These are phyloP conservation scores for Oedothorax gibbosus DNA, from an alignment of 1,140 invertebrate genomes.

Conservation along the genomic window DNA sequence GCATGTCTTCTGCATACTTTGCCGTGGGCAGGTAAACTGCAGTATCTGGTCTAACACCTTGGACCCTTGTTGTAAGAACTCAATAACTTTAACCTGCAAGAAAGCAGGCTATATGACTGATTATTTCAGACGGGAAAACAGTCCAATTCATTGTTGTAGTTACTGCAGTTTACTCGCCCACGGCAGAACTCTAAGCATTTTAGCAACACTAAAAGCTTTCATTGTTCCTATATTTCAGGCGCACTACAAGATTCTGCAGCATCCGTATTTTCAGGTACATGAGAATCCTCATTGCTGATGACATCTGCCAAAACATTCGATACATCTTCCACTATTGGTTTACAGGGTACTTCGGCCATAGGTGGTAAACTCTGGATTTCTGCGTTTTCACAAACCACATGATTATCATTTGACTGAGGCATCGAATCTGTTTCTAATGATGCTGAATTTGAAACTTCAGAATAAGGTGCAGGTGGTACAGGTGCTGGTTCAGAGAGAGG, in stretches of 20 bases:
- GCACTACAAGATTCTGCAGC: not conserved
- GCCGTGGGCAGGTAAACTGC: not conserved
- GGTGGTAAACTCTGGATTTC: no score
- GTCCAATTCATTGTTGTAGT: not conserved
- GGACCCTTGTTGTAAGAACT: conserved; percentile 10
- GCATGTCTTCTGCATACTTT: not conserved
- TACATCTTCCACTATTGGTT: not conserved
- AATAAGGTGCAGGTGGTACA: not conserved
- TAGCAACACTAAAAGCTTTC: not conserved
- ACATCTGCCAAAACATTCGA: not conserved
- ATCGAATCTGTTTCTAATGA: not conserved
- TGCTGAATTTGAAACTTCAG: not conserved
- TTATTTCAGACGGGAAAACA: not conserved
- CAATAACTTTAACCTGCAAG: not conserved
- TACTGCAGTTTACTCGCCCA: not conserved
- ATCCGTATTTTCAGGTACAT: not conserved
- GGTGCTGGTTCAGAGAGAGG: not conserved
- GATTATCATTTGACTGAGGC: not conserved
- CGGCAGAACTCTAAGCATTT: not conserved
- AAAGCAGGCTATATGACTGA: not conserved
- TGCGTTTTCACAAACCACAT: not conserved
- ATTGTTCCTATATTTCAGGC: not conserved
- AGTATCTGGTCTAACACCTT: not conserved
- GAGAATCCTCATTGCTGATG: not conserved
- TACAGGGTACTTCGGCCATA: not conserved